Base-by-base conservation (phyloP, 92 coral and sea anemone genomes). In the Parazoanthus swiftii region DNA sequence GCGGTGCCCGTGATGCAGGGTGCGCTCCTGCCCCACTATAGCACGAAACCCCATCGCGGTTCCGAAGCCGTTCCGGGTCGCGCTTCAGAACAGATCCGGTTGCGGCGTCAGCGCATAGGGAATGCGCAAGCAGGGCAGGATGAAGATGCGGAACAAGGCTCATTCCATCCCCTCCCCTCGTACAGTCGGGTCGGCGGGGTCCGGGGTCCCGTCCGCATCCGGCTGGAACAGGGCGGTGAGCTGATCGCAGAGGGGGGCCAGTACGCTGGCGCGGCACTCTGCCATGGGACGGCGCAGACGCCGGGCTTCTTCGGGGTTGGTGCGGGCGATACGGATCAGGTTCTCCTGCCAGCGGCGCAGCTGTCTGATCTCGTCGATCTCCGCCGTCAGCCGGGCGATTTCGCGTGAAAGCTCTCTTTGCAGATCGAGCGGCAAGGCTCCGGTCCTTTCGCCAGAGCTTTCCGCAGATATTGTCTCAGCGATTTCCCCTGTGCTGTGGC, bases 1-100 rank as follows among this genome's bases (percentile, higher is more conserved):
- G 73, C 73, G 73, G 73, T 67, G 73, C 73, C 73, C 73, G 73
- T 67, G 73, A 67, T 67, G 73, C 73, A 67, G 73, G 73, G 73
- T 67, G 73, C 73, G 73, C 33, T 67, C 73, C 73, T 67, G 73
- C 73, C 73, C 73, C 73, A 67, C 73, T 67, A 8, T 67, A 67
- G 73, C 73, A 67, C 73, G 73, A 67, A 67, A 67, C 73, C 33
- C 73, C 73, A 67, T 67, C 73, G 73, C 73, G 29, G 73, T 67
- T 67, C 73, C 73, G 73, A 67, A 26, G 73, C 73, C 73, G 73
- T 67, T 67, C 73, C 73, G 73, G 73, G 73, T 67, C 73, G 73
- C 73, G 10, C 33, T 67, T 6, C 73, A 44, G 48, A 44, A 44
- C 48, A 44, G 48, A 44, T 44, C 48, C 48, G 48, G 48, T 44